phyloP scores from a whole-genome alignment of 1,140 invertebrate species.

The Apocrypta bakeri region DNA sequence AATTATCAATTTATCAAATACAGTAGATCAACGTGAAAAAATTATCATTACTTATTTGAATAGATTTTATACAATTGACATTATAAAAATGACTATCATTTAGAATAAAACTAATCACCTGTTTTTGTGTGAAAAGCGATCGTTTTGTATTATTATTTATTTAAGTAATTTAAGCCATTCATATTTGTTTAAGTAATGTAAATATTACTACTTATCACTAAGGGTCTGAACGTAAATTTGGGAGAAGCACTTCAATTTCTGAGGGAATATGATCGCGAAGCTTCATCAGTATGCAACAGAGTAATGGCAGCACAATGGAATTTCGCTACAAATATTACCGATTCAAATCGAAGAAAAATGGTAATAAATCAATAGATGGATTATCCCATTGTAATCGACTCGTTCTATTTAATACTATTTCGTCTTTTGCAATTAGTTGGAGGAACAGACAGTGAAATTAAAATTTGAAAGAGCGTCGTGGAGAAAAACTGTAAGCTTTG shows the following conservation, averaged over 20 bases:
- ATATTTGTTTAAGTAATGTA: neutral
- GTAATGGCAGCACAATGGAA: conserved; percentile 84
- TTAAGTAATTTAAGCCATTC: no score
- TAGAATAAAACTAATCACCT: no score
- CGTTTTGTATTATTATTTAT: no score
- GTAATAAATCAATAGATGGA: conserved; percentile 57
- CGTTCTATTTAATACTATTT: conserved; percentile 7
- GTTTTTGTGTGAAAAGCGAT: no score
- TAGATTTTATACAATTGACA: no score
- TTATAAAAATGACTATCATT: no score
- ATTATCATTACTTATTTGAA: no score
- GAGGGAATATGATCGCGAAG: conserved; percentile 82
- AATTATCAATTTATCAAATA: no score
- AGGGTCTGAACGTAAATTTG: conserved; percentile 83
- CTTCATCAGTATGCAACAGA: conserved; percentile 81
- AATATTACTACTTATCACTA: conserved; percentile 31
- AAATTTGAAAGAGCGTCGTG: conserved; percentile 85
- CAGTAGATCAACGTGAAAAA: no score
- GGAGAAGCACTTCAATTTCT: conserved; percentile 83
- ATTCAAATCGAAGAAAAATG: conserved; percentile 82
- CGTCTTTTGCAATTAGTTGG: conserved; percentile 68
- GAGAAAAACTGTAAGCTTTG: conserved; percentile 81
- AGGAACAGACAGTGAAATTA: conserved; percentile 80
- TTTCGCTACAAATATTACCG: conserved; percentile 87
- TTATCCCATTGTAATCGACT: neutral